Conservation (phyloP, 1,140 invertebrate species). For the Holotrichia oblita region DNA sequence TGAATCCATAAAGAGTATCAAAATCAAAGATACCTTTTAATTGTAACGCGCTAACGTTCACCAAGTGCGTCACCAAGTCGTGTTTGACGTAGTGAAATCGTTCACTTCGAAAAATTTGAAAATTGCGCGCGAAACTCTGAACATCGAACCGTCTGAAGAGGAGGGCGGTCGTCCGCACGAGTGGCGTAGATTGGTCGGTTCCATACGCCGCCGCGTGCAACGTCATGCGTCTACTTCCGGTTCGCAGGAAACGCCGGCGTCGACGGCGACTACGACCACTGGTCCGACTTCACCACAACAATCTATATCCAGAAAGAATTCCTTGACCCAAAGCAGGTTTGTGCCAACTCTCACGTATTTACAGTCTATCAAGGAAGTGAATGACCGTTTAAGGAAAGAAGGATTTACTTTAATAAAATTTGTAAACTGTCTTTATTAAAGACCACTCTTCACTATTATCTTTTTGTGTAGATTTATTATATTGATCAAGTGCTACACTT, state of each 20-base stretch:
- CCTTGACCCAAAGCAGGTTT: constrained; percentile 54
- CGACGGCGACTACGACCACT: constrained; percentile 45
- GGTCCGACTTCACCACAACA: neutral
- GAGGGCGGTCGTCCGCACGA: constrained; percentile 55
- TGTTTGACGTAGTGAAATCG: constrained; percentile 37
- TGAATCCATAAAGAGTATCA: no score
- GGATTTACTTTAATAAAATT: no score
- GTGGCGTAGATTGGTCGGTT: constrained; percentile 59
- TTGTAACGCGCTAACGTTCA: no score
- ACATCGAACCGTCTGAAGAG: constrained; percentile 50
- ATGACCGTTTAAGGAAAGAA: no score
- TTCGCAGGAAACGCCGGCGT: constrained; percentile 41
- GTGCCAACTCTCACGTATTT: neutral
- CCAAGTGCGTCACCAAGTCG: neutral
- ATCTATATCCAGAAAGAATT: constrained; percentile 56
- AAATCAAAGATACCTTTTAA: no score
- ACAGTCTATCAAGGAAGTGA: no score
- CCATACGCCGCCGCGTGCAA: constrained; percentile 58
- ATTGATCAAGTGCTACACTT: no score
- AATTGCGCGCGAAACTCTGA: constrained; percentile 56
- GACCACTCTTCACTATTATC: no score
- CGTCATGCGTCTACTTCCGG: constrained; percentile 52
- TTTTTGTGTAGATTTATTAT: no score
- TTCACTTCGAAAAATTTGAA: constrained; percentile 46
- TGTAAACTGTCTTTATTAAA: no score